These are phyloP conservation scores for Hoplodrina blanda DNA, from an alignment of 2,888 invertebrate species.

Conservation along the genomic window DNA sequence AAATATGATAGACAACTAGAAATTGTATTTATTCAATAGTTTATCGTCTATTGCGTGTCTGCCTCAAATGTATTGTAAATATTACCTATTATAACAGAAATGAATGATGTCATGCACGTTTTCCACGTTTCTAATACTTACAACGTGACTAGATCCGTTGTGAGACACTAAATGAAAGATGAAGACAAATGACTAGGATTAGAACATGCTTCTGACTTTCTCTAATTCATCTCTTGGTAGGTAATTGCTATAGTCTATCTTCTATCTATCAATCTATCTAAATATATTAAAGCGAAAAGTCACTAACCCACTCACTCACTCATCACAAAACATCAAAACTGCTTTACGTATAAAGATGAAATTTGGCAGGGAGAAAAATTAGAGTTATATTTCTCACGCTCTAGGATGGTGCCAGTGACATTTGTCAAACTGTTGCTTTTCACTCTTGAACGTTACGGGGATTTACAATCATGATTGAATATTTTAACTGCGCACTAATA, in stretches of 20 bases:
- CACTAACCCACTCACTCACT: too few relatives aligned
- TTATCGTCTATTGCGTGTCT: constrained; percentile 37
- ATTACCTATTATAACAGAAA: constrained; percentile 13
- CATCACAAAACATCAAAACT: too few relatives aligned
- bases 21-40: constrained; percentile 48
- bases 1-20: constrained; percentile 29
- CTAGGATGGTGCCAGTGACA: too few relatives aligned
- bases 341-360: too few relatives aligned
- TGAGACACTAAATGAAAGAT: constrained; percentile 37
- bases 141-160: constrained; percentile 44
- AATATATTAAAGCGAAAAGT: too few relatives aligned
- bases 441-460: too few relatives aligned
- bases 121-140: constrained; percentile 40
- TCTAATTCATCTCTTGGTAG: constrained; percentile 9
- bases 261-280: too few relatives aligned
- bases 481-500: too few relatives aligned
- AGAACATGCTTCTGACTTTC: constrained; percentile 23
- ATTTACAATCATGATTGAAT: too few relatives aligned
- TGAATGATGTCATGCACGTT: constrained; percentile 36
- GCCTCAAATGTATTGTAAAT: constrained; percentile 43
- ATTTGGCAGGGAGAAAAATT: too few relatives aligned
- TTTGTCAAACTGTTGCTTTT: too few relatives aligned
- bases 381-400: too few relatives aligned
- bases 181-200: constrained; percentile 41
- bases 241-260: neutral